Base-by-base conservation (phyloP, 2,797 vertebrate species). In the Sebastes taczanowskii region DNA sequence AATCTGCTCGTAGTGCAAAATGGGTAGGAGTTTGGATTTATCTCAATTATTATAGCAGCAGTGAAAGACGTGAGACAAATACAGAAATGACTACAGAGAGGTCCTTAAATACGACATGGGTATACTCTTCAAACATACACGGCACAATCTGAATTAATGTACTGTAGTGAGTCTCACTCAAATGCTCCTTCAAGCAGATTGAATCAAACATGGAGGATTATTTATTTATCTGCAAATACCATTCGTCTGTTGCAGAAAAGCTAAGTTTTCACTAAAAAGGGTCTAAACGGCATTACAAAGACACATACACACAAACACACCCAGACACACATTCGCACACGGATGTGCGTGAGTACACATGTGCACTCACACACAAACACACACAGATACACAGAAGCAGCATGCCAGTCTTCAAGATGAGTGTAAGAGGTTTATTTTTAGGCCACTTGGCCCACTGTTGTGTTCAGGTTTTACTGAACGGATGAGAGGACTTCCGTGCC, bases 401-500 rank as follows among this genome's bases (percentile, higher is more conserved):
- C 80, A 90, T 86, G 88, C 85, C 64, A 71, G 91, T 86, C 85
- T 91, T 89, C 76, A 87, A 92, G 90, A 92, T 81, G 86, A 91
- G 90, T 83, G 75, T 77, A 89, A 87, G 69, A 93, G 90, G 85
- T 94, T 94, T 94, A 94, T 95, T 95, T 95, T 91, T 92, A 93
- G 92, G 88, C 83, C 90, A 83, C 86, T 90, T 78, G 86, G 89
- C 76, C 87, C 85, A 84, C 85, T 92, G 88, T 86, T 91, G 86
- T 92, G 78, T 90, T 92, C 84, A 91, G 88, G 90, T 91, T 93
- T 92, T 84, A 90, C 77, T 93, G 88, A 93, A 93, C 85, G 88
- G 90, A 89, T 93, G 93, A 93, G 82, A 93, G 92, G 81, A 88
- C 89, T 84, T 92, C 77, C 88, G 87, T 90, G 86, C 77, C 88